Conservation (phyloP, 2,113 vertebrate species). For the Pteruthius melanotis region DNA sequence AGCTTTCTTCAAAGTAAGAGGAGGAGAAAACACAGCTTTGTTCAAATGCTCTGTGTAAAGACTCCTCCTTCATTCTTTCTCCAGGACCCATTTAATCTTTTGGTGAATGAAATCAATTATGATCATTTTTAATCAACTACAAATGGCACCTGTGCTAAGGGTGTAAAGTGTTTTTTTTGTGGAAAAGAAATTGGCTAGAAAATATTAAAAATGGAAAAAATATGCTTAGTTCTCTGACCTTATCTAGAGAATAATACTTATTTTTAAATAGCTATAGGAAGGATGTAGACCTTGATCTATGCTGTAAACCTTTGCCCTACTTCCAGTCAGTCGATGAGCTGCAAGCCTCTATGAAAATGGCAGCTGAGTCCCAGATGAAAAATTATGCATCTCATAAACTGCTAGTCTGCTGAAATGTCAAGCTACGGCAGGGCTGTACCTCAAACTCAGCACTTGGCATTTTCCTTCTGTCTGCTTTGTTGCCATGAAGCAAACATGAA, state of each 20-base stretch:
- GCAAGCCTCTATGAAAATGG: conserved; percentile 73
- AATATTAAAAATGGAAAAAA: background rate
- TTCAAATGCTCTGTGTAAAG: conserved; percentile 33
- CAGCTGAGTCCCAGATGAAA: conserved; percentile 80
- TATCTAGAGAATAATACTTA: conserved; percentile 37
- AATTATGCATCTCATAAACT: conserved; percentile 84
- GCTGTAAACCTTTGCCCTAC: conserved; percentile 73
- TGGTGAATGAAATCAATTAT: conserved; percentile 35
- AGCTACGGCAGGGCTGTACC: conserved; percentile 74
- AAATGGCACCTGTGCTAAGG: background rate
- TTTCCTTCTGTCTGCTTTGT: conserved; percentile 82
- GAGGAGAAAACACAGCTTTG: conserved; percentile 56
- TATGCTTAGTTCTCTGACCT: background rate
- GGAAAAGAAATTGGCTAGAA: background rate
- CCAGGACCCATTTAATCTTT: conserved; percentile 41
- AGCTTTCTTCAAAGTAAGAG: conserved; percentile 32
- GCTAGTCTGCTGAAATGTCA: conserved; percentile 82
- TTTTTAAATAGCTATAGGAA: conserved; percentile 59
- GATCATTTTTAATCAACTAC: conserved; percentile 19
- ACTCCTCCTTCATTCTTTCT: conserved; percentile 44
- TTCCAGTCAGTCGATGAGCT: conserved; percentile 67
- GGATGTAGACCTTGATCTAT: conserved; percentile 63
- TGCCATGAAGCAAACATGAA: conserved; percentile 80
- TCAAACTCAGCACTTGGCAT: conserved; percentile 81
- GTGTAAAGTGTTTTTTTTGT: background rate